These are phyloP conservation scores for Automeris io DNA, from an alignment of 2,888 invertebrate genomes.

Conservation along the genomic window DNA sequence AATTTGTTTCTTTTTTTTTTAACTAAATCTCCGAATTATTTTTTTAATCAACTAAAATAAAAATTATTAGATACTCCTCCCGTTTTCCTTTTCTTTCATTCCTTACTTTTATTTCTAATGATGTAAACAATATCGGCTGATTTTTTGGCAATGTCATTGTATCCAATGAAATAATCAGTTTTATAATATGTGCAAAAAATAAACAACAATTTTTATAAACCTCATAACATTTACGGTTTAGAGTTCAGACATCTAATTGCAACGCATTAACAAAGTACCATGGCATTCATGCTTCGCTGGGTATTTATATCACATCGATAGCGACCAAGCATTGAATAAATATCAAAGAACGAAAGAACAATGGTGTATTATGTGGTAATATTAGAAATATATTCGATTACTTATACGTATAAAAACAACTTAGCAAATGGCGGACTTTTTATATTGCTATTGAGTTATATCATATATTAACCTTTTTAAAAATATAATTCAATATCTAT, in stretches of 20 bases:
- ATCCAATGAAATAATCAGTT: no score
- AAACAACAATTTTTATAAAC: conserved; percentile 4
- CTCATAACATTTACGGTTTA: conserved; percentile 15
- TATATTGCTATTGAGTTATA: conserved; percentile 40
- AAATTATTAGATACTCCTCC: no score
- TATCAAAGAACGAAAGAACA: conserved; percentile 70
- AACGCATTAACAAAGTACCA: conserved; percentile 47
- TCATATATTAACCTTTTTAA: conserved; percentile 12
- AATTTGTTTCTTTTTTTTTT: no score
- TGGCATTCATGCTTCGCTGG: conserved; percentile 56
- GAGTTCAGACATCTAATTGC: conserved; percentile 45
- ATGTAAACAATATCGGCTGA: no score
- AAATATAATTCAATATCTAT: conserved; percentile 3
- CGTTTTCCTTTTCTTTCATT: no score
- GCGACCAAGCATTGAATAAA: conserved; percentile 64
- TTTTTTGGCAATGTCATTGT: no score
- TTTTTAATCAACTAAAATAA: no score
- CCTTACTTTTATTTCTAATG: no score
- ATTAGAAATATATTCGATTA: conserved; percentile 74
- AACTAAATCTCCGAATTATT: no score
- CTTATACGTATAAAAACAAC: conserved; percentile 70
- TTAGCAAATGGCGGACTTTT: conserved; percentile 74
- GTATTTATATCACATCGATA: conserved; percentile 62
- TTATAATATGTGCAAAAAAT: no score
- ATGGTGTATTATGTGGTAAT: conserved; percentile 77